Conservation (phyloP, 2,113 vertebrate species). For the Chamaetylas fuelleborni region DNA sequence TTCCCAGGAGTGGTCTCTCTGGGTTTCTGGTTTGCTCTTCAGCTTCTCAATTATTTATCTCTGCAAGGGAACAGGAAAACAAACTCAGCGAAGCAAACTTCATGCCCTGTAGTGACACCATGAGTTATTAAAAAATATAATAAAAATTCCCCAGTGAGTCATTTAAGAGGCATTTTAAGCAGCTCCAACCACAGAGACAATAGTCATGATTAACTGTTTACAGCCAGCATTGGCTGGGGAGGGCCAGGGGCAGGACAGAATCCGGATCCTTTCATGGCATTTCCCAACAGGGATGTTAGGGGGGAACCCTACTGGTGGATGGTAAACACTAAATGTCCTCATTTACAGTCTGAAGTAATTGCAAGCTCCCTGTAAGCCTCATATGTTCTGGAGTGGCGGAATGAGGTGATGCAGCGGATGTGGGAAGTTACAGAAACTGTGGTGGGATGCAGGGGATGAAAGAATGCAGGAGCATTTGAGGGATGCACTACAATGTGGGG, state of each 20-base stretch:
- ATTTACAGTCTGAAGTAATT: background rate
- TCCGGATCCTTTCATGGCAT: rapidly evolving
- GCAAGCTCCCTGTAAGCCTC: background rate
- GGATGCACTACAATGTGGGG: background rate
- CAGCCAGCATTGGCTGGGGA: rapidly evolving
- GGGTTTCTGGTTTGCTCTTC: slow-evolving; percentile 10
- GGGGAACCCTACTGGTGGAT: background rate
- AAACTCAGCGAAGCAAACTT: slow-evolving; percentile 29
- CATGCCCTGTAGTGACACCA: background rate
- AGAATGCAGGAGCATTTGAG: background rate
- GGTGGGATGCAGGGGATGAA: background rate
- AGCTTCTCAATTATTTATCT: slow-evolving; percentile 39
- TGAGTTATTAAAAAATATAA: slow-evolving; percentile 9
- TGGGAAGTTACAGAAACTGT: background rate
- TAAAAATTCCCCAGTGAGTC: slow-evolving; percentile 22
- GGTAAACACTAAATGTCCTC: background rate
- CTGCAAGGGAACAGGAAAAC: background rate
- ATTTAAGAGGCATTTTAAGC: slow-evolving; percentile 23
- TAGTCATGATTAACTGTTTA: background rate
- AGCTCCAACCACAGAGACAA: background rate
- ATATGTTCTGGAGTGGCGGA: background rate
- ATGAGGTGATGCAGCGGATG: background rate
- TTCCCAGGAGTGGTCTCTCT: background rate
- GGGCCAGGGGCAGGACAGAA: background rate
- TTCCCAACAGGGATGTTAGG: background rate